Percentiles rank a stretch among this genome's conserved stretches.
These are phyloP conservation scores for Astyanax mexicanus DNA, from an alignment of 2,797 vertebrate species.

Conservation along the genomic window DNA sequence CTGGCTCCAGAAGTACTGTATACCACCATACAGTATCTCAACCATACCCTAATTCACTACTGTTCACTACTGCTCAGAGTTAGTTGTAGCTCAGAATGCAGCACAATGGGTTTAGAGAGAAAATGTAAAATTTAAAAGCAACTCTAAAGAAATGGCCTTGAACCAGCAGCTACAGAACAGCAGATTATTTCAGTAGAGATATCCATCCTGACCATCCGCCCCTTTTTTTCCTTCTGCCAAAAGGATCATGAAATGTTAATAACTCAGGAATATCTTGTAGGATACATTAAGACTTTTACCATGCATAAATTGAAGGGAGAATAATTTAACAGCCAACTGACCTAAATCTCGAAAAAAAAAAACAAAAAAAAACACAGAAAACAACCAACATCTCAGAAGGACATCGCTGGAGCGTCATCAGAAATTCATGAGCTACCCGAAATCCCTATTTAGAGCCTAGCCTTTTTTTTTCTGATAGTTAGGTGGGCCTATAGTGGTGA, in stretches of 20 bases:
- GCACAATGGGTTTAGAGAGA: too few relatives aligned
- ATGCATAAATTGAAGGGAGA: constrained; percentile 18
- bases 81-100: too few relatives aligned
- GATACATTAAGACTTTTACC: not conserved
- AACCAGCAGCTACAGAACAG: not conserved
- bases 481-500: not conserved
- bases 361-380: not conserved
- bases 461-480: not conserved
- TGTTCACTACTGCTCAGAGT: too few relatives aligned
- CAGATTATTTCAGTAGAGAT: not conserved
- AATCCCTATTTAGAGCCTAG: constrained; percentile 4
- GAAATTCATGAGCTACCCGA: not conserved
- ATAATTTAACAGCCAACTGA: not conserved
- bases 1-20: too few relatives aligned
- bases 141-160: constrained; percentile 1
- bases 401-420: not conserved
- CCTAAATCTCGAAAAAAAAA: not conserved
- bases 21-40: too few relatives aligned
- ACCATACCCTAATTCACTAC: too few relatives aligned
- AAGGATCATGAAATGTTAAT: not conserved
- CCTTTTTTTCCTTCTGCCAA: not conserved
- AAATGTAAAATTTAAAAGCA: too few relatives aligned
- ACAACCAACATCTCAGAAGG: not conserved
- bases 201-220: not conserved
- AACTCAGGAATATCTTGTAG: not conserved